Conservation (phyloP, 2,888 invertebrate genomes). For the Ornithoptera alexandrae region DNA sequence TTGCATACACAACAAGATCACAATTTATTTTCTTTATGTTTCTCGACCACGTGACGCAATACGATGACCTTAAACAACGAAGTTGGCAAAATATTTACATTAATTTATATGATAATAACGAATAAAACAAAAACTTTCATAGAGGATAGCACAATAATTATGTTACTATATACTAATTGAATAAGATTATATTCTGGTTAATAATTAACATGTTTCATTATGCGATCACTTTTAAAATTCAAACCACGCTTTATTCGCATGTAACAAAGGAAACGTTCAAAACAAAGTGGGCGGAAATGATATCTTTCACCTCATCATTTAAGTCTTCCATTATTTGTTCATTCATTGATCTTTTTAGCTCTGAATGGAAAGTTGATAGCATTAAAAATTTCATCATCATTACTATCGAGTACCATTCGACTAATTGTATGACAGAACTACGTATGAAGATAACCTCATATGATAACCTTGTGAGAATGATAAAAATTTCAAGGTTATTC, state of each 20-base stretch:
- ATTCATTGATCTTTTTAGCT: not conserved
- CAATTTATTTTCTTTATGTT: not conserved
- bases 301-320: conserved; percentile 27
- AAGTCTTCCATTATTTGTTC: conserved; percentile 1
- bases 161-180: not conserved
- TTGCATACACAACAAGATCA: not conserved
- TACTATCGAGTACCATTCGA: not conserved
- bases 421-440: not conserved
- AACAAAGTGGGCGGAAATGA: conserved; percentile 28
- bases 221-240: not conserved
- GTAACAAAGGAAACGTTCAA: conserved; percentile 30
- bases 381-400: conserved; percentile 6
- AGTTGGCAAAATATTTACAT: not conserved
- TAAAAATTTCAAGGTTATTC: not conserved
- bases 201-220: not conserved
- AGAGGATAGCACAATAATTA: not conserved
- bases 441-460: not conserved
- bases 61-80: not conserved
- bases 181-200: not conserved
- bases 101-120: not conserved
- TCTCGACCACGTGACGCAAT: not conserved
- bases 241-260: conserved; percentile 8
- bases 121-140: not conserved
- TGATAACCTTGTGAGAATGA: conserved; percentile 1
- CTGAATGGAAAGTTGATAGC: conserved; percentile 10